Evolutionary conservation across 1,140 invertebrate species (phyloP).

Genomic region (Dreissena polymorpha): DNA sequence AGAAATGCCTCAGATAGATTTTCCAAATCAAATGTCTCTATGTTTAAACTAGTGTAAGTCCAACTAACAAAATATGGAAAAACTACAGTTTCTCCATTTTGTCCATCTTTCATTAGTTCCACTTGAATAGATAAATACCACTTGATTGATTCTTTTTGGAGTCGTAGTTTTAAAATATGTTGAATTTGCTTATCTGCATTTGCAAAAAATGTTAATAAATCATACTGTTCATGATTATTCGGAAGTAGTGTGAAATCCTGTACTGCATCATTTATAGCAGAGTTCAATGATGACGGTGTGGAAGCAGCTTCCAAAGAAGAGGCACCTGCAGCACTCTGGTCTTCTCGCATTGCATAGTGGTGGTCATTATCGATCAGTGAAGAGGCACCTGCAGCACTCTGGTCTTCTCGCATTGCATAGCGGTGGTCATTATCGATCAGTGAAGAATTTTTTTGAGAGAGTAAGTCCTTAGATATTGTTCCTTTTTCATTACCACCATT

Average conservation of each 20-base stretch:
- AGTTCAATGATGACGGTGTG: no score
- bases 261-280: slow-evolving; percentile 3
- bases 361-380: no score
- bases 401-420: no score
- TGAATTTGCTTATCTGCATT: slow-evolving; percentile 21
- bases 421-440: no score
- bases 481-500: slow-evolving; percentile 1
- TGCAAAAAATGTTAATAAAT: slow-evolving; percentile 35
- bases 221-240: slow-evolving; percentile 42
- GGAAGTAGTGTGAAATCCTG: slow-evolving; percentile 27
- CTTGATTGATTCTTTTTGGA: slow-evolving; percentile 7
- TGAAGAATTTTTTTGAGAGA: background rate
- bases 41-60: slow-evolving; percentile 27
- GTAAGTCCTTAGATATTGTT: background rate
- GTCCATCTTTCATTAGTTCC: background rate
- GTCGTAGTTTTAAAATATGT: slow-evolving; percentile 10
- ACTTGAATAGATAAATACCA: slow-evolving; percentile 13
- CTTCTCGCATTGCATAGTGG: no score
- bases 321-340: no score
- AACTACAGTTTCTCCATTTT: slow-evolving; percentile 5
- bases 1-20: slow-evolving; percentile 17
- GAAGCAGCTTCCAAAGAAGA: no score
- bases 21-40: slow-evolving; percentile 22
- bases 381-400: no score
- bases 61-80: slow-evolving; percentile 9